Base-by-base conservation (phyloP, 2,797 vertebrate species). In the Xiphophorus birchmanni region DNA sequence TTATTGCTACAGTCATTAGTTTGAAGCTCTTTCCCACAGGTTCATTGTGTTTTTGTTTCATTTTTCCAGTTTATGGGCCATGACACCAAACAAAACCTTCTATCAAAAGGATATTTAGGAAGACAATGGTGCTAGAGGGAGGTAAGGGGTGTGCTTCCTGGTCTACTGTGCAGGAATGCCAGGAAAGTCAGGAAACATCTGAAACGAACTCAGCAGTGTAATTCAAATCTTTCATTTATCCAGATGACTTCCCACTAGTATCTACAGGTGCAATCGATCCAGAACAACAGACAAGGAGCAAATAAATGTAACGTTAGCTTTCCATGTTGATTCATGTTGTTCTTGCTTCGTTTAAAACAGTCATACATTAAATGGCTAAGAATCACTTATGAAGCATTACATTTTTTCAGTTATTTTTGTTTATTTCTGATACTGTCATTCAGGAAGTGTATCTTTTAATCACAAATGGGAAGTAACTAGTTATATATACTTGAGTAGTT, bases 131-230 rank as follows among this genome's bases (percentile, higher is more conserved):
- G 44, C 50, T 50, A 35, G 37, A n/a, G n/a, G 54, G 37, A 77
- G 8, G 52, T 35, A 42, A 80, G 32, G 44, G 23, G 26, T 58
- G 67, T 44, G 47, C 58, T 76, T 84, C 73, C 32, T 83, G 69
- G 35, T 72, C 23, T 75, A 54, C 50, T 74, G 75, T 71, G 54
- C 77, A 76, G 67, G 50, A 83, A 48, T 76, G 40, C 40, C 65
- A 69, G 65, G 35, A 69, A 69, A 69, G 32, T 45, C 71, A 82
- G 10, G 65, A 81, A 81, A 76, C 79, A 76, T 81, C 74, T 76
- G 79, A 81, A 32, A 52, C 50, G 26, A 40, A 40, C 44, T 76
- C 67, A 73, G 73, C 73, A 75, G 52, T 29, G 26, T 40, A n/a
- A 29, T 45, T 42, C 42, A 73, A 73, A 63, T 32, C 1, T 37